Evolutionary conservation across 2,113 vertebrate species (phyloP).

Genomic region (Sprattus sprattus): DNA sequence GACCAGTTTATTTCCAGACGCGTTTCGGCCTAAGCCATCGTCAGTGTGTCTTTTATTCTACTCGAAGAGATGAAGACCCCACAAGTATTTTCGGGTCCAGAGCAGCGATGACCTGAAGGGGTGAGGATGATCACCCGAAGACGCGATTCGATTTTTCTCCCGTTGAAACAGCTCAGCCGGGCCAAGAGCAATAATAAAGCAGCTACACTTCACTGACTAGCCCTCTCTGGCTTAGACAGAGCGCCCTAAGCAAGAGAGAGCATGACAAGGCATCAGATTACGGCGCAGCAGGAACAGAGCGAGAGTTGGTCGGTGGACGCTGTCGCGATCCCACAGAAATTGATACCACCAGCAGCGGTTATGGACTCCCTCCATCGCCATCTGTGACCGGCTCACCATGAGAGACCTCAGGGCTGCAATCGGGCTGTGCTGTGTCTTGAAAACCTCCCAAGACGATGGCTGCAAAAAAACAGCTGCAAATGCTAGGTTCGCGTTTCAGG

Average conservation of each 20-base stretch:
- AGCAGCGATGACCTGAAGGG: too few species aligned
- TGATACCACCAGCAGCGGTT: constrained; percentile 41
- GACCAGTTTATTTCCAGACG: too few species aligned
- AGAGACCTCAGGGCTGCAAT: constrained; percentile 33
- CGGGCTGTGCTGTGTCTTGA: background rate
- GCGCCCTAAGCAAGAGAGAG: constrained; percentile 6
- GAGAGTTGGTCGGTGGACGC: background rate
- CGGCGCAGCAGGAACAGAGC: constrained; percentile 27
- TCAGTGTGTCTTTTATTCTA: too few species aligned
- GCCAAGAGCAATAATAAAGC: background rate
- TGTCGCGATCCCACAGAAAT: constrained; percentile 39
- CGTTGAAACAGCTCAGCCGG: constrained; percentile 39
- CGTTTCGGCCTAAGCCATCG: too few species aligned
- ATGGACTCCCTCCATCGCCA: constrained; percentile 25
- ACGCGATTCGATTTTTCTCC: constrained; percentile 15
- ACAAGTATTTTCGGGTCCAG: background rate
- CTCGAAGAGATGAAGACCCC: too few species aligned
- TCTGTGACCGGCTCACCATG: constrained; percentile 16
- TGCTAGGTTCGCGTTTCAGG: constrained; percentile 17
- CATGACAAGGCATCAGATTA: constrained; percentile 43
- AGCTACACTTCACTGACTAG: background rate
- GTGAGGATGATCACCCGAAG: too few species aligned
- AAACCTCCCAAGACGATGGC: constrained; percentile 31
- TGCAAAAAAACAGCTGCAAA: constrained; percentile 24
- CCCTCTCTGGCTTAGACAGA: background rate